Evolutionary conservation across 2,113 vertebrate species (phyloP), one percentile per base, ranked within the genome.

Genomic region (Microtus pennsylvanicus): DNA sequence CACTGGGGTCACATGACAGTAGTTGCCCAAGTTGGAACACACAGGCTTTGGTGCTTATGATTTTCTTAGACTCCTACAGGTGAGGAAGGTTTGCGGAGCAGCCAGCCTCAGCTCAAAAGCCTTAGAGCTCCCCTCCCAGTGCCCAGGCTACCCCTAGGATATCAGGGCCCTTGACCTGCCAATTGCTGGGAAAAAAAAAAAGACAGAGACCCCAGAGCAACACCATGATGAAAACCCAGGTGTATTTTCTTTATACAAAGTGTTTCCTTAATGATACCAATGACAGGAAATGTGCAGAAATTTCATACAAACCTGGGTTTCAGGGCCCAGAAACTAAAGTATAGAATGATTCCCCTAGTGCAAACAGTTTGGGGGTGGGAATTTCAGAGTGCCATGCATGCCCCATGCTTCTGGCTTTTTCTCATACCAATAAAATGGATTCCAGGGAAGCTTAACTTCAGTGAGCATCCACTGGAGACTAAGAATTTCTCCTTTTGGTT

Each of bases 231-330:
- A 10, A 90, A 88, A 74, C 21, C 9, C 45, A 67, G 45, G 45
- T 5, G 45, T 45, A 45, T 45, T 45, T 45, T 45, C 19, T 93
- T 22, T 38, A n/a, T 47, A 81, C n/a, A 81, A 65, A 76, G 52
- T 33, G 58, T 86, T 85, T 65, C 65, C 16, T 26, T 77, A 30
- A 87, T 90, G 92, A 47, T 16, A 93, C 33, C 94, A 69, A 83
- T 90, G 33, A 82, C 87, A 90, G 52, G 24, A 82, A 91, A 89
- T 89, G 70, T 72, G 16, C 50, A 89, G 26, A 92, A 72, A 67
- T 35, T 58, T 6, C 45, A 22, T 5, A 12, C 42, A 28, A 92
- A 28, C 55, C 55, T 65, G 14, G 55, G 28, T 90, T 86, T 92
- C 35, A n/a, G 42, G 76, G 28, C 35, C 50, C 67, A 86, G n/a